Evolutionary conservation across 2,888 invertebrate genomes (phyloP).

Genomic region (Dendrolimus pini): DNA sequence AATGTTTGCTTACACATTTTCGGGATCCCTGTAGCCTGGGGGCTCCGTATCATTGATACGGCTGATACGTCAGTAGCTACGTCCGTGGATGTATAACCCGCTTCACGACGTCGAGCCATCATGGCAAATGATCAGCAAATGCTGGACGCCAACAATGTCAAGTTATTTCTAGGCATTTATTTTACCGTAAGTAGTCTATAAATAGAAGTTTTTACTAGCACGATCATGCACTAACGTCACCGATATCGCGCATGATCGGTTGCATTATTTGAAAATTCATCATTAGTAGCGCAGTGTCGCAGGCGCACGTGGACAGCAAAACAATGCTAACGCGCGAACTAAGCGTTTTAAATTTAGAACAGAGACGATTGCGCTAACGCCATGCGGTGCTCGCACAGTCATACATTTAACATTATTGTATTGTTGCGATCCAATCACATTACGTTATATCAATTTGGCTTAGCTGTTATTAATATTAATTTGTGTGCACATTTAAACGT

Average conservation of each 20-base stretch:
- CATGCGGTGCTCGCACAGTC: constrained; percentile 10
- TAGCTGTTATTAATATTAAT: background rate
- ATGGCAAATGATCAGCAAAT: too few species aligned
- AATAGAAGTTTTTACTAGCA: too few species aligned
- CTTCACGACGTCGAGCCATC: too few species aligned
- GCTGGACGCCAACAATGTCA: too few species aligned
- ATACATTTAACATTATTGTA: background rate
- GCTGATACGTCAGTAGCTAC: too few species aligned
- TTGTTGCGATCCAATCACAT: background rate
- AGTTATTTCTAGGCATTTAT: too few species aligned
- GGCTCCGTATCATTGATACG: too few species aligned
- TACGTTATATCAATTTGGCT: background rate
- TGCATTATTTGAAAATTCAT: constrained; percentile 17
- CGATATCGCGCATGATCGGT: background rate
- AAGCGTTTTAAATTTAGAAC: constrained; percentile 39
- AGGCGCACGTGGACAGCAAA: constrained; percentile 14
- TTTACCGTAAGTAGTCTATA: too few species aligned
- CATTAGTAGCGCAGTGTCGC: constrained; percentile 18
- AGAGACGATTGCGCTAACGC: constrained; percentile 20
- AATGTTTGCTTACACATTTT: too few species aligned
- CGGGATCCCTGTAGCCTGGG: too few species aligned
- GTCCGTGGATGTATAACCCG: too few species aligned
- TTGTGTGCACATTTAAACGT: background rate
- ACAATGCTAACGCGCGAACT: constrained; percentile 32
- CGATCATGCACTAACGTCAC: background rate